Evolutionary conservation across 2,113 vertebrate species (phyloP), one percentile per base, ranked within the genome.

Genomic region (Trogon melanurus): DNA sequence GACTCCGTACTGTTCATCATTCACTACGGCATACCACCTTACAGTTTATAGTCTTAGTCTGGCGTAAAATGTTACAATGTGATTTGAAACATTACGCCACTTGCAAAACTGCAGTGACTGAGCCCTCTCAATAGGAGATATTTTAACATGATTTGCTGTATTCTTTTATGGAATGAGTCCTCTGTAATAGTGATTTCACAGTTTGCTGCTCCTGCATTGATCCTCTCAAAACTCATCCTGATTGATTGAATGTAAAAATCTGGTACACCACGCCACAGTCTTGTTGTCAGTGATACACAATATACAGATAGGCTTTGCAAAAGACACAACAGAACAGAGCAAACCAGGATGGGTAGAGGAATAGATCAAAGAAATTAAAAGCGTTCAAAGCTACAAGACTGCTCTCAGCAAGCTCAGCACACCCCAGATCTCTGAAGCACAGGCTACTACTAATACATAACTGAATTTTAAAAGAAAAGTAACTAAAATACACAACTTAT

Each of bases 161-260:
- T 90, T 94, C 57, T 81, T 94, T 81, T 53, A 86, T 19, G 89
- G 54, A 92, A 85, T 34, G 41, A 88, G 56, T 66, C 29, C 53
- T 91, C 91, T 86, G 62, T 76, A 92, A 82, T 13, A 83, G 54
- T 64, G 85, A 50, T 67, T 92, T 94, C 91, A 93, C 61, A 85
- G 56, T 71, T 83, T 96, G 66, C 67, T 89, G 66, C 51, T 48
- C 20, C 26, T 75, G 22, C 54, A 67, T 65, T 64, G n/a, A 80
- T 93, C 74, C 48, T 51, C 47, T n/a, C 45, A 73, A 91, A 82
- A 72, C 36, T 79, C 85, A 78, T 50, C 14, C 32, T 12, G 21
- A 71, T 71, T 79, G 47, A 64, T 81, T 72, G 47, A 84, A 82
- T 30, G 32, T 21, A 85, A 88, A 72, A 85, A 61, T 47, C 70